These are phyloP conservation scores for Poeciliopsis gracilis DNA, from an alignment of 2,797 vertebrate genomes.

Conservation along the genomic window DNA sequence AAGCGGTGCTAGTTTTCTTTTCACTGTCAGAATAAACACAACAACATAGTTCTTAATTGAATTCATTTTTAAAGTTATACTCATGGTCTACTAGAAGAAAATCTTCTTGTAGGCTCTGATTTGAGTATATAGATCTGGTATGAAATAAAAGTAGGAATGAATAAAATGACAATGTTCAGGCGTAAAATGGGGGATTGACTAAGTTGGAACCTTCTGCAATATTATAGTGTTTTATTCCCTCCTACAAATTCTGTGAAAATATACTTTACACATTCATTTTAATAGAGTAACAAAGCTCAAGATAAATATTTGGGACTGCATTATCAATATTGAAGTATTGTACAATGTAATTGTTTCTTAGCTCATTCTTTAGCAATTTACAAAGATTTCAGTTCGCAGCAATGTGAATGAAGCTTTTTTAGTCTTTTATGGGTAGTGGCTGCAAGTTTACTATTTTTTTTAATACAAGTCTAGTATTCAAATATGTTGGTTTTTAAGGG, in stretches of 20 bases:
- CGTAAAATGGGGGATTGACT: not conserved
- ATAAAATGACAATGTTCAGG: not conserved
- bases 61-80: not conserved
- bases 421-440: not conserved
- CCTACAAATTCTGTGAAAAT: not conserved
- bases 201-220: not conserved
- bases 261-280: not conserved
- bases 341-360: not conserved
- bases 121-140: not conserved
- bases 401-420: not conserved
- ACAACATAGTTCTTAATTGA: not conserved
- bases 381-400: not conserved
- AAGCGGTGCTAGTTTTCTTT: not conserved
- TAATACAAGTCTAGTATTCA: not conserved
- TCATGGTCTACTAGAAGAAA: not conserved
- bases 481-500: not conserved
- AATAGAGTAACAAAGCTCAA: not conserved
- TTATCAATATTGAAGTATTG: not conserved
- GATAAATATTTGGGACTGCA: no score
- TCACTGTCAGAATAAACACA: not conserved
- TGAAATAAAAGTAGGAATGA: not conserved
- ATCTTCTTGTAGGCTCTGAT: not conserved
- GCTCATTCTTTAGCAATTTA: not conserved
- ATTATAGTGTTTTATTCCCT: not conserved
- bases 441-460: not conserved